A percentile compares a stretch with the other conserved stretches of the same genome.
Conservation (phyloP, 2,888 invertebrate genomes). For the Torymus auratus region DNA sequence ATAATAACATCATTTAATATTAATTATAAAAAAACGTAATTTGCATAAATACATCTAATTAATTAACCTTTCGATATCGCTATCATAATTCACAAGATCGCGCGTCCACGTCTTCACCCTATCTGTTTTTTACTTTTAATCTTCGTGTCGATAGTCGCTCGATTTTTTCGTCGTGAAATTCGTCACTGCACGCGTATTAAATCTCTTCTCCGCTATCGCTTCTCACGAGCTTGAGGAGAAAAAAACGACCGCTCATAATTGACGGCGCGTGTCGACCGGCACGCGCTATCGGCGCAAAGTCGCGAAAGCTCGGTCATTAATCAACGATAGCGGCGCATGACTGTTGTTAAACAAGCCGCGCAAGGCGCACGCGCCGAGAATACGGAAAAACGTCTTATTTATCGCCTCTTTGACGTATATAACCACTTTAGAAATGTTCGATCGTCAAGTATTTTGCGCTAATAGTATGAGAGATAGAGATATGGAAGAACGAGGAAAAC, state of each 20-base stretch:
- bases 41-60: too few relatives aligned
- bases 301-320: conserved; percentile 57
- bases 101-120: too few relatives aligned
- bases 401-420: neutral
- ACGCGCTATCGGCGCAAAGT: conserved; percentile 55
- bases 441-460: too few relatives aligned
- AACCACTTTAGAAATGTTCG: too few relatives aligned
- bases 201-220: conserved; percentile 5
- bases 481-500: too few relatives aligned
- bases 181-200: neutral
- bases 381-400: neutral
- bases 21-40: too few relatives aligned
- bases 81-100: too few relatives aligned
- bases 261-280: conserved; percentile 68
- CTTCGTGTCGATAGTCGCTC: neutral
- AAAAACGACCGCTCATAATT: conserved; percentile 35
- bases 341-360: conserved; percentile 43
- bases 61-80: too few relatives aligned
- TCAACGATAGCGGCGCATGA: conserved; percentile 52
- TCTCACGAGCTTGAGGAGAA: neutral
- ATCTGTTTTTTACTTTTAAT: too few relatives aligned
- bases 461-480: too few relatives aligned
- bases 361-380: conserved; percentile 40
- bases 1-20: too few relatives aligned
- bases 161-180: conserved; percentile 5